Conservation (phyloP, 2,888 invertebrate genomes). For the Lithodes maja region DNA sequence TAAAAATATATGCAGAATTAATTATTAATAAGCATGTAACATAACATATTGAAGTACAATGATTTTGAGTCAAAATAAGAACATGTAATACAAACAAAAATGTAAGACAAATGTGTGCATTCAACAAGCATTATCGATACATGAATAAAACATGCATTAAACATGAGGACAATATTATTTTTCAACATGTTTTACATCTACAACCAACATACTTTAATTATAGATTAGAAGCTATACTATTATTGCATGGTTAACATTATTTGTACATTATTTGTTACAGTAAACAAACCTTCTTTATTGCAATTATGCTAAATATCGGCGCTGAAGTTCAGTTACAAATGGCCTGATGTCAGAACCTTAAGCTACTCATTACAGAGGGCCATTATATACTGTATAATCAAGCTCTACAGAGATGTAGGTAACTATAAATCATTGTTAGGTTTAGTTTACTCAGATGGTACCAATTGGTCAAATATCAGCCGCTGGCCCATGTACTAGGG, state of each 20-base stretch:
- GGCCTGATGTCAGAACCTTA: neutral
- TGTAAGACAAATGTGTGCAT: neutral
- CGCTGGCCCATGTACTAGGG: slow-evolving; percentile 13
- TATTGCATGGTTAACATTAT: slow-evolving; percentile 7
- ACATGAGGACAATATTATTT: neutral
- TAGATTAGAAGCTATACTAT: slow-evolving; percentile 9
- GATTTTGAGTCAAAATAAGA: neutral
- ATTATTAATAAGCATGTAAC: too few relatives aligned
- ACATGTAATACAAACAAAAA: neutral
- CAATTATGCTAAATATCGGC: slow-evolving; percentile 11
- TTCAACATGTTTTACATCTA: neutral
- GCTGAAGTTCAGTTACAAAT: neutral
- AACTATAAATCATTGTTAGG: slow-evolving; percentile 6
- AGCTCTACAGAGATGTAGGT: slow-evolving; percentile 11
- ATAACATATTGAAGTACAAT: neutral
- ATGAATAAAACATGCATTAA: slow-evolving; percentile 8
- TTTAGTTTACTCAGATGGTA: slow-evolving; percentile 19
- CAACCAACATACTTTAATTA: slow-evolving; percentile 10
- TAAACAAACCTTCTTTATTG: neutral
- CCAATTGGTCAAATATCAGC: slow-evolving; percentile 11
- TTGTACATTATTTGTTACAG: slow-evolving; percentile 1
- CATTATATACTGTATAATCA: neutral
- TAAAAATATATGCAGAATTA: too few relatives aligned
- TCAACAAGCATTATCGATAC: slow-evolving; percentile 16
- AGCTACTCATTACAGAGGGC: slow-evolving; percentile 22